Evolutionary conservation across 2,113 vertebrate species (phyloP), one percentile per base, ranked within the genome.

Genomic region (Amphiprion percula): DNA sequence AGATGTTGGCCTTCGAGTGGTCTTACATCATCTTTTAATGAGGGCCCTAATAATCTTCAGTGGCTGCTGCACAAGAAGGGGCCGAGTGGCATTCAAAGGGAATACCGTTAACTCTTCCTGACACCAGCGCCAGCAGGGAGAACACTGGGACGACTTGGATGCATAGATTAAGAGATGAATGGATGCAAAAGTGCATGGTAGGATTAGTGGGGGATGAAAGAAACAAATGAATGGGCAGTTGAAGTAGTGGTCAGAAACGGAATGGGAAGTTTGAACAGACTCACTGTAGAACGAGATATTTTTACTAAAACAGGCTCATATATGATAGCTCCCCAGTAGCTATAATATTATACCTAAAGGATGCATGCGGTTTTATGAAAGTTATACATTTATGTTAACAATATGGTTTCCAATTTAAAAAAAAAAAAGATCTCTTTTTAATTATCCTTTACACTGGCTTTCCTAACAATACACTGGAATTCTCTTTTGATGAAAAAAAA

Each of bases 21-120:
- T 87, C 61, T 80, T 79, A 88, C 74, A 83, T 90, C 84, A 83
- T 90, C 72, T 87, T 86, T 90, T 91, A 88, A 91, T 87, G 85
- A 92, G 77, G 77, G 24, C 50, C 55, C 67, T 79, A 80, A 80
- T 88, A 63, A 89, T 84, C 79, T 85, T 77, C 77, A 83, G 4
- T 79, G 68, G 77, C 67, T 83, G 71, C 53, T 37, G 41, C 61
- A 61, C 58, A 56, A 76, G 55, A 52, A 77, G 64, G 80, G 44
- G 28, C 33, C 66, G 61, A 82, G 68, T 60, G 75, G 60, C 82
- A 78, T 77, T 90, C 81, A 89, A 85, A 87, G 68, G 66, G 78
- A 91, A 80, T 73, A 66, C 68, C 59, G 82, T 89, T 87, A 77
- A 90, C 77, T 78, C 60, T 64, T 69, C 66, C 41, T 85, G 77